Evolutionary conservation across 2,113 vertebrate genomes (phyloP).

Genomic region (Catagonus wagneri): DNA sequence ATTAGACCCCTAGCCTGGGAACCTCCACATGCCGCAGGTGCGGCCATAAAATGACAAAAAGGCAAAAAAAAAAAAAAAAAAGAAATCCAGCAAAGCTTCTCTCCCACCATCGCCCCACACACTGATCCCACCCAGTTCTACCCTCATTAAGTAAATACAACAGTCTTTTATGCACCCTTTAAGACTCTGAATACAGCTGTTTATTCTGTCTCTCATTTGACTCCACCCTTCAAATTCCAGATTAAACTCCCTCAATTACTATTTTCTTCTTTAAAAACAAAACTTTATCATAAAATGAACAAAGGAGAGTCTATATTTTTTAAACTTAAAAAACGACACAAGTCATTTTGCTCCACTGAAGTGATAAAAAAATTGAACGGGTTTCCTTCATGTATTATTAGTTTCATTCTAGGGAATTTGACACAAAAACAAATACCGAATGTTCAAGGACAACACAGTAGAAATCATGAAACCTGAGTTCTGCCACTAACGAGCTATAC

Average conservation of each 20-base stretch:
- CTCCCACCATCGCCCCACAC: background rate
- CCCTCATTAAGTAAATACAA: background rate
- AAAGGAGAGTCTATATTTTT: background rate
- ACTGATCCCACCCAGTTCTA: background rate
- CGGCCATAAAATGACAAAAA: no score
- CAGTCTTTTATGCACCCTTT: background rate
- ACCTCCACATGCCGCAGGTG: no score
- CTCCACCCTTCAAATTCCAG: background rate
- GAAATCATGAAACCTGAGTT: background rate
- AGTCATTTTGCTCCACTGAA: background rate
- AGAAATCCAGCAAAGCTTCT: background rate
- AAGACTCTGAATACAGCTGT: background rate
- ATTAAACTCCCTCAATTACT: background rate
- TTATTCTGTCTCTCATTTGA: background rate
- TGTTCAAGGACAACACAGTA: background rate
- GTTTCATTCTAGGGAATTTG: slow-evolving; percentile 42
- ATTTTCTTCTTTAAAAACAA: slow-evolving; percentile 11
- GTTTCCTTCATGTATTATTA: background rate
- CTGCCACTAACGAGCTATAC: background rate
- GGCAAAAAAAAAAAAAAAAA: no score
- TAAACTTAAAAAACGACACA: background rate
- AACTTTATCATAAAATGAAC: background rate
- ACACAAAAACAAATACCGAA: background rate
- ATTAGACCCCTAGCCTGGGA: no score
- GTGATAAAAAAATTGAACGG: slow-evolving; percentile 23